phyloP scores from a whole-genome alignment of 2,888 invertebrate genomes.

The Sinelater perroti region DNA sequence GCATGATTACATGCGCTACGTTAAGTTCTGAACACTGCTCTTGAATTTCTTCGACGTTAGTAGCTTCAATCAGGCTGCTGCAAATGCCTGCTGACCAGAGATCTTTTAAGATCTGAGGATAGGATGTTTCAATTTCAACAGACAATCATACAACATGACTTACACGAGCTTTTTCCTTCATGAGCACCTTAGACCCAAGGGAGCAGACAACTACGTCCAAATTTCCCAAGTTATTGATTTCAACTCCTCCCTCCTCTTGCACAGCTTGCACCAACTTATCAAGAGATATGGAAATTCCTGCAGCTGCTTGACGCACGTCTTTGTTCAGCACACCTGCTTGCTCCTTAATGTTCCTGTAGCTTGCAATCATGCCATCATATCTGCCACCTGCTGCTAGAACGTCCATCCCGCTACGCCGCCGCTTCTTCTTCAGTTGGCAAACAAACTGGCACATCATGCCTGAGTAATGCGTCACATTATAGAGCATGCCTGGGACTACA shows the following conservation, averaged over 20 bases:
- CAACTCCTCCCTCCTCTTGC: slow-evolving; percentile 64
- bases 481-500: slow-evolving; percentile 68
- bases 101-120: slow-evolving; percentile 64
- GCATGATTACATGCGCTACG: slow-evolving; percentile 67
- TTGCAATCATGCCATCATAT: slow-evolving; percentile 83
- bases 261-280: slow-evolving; percentile 77
- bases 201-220: slow-evolving; percentile 77
- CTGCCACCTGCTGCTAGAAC: slow-evolving; percentile 90
- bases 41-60: slow-evolving; percentile 71
- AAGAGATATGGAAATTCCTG: slow-evolving; percentile 85
- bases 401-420: slow-evolving; percentile 66
- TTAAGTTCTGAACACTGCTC: slow-evolving; percentile 68
- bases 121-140: too few relatives aligned
- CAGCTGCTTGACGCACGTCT: slow-evolving; percentile 66
- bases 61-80: slow-evolving; percentile 69
- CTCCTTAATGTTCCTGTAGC: slow-evolving; percentile 67
- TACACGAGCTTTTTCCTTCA: slow-evolving; percentile 64
- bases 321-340: slow-evolving; percentile 48
- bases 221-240: slow-evolving; percentile 49
- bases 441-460: slow-evolving; percentile 76
- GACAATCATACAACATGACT: slow-evolving; percentile 15
- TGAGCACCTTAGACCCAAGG: slow-evolving; percentile 66
- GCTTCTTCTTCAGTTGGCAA: slow-evolving; percentile 66
- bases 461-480: slow-evolving; percentile 70
- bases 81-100: slow-evolving; percentile 78